phyloP scores from a whole-genome alignment of 2,797 vertebrate genomes.

The Girardinus metallicus region DNA sequence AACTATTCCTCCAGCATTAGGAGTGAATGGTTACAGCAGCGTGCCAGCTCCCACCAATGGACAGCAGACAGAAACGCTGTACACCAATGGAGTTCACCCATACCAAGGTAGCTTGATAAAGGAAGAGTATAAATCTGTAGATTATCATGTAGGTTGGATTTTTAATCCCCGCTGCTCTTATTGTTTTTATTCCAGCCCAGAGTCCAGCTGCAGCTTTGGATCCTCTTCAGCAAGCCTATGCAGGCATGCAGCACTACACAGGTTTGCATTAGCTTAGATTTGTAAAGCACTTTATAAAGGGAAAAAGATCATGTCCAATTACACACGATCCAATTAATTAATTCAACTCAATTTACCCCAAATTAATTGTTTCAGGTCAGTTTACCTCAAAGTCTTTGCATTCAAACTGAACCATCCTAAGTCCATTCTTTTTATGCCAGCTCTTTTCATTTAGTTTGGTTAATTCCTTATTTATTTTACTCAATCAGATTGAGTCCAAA shows the following conservation, averaged over 20 bases:
- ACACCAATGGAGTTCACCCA: slow-evolving; percentile 89
- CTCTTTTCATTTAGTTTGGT: neutral
- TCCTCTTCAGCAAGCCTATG: slow-evolving; percentile 92
- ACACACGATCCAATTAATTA: neutral
- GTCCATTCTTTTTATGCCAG: neutral
- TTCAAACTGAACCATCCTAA: neutral
- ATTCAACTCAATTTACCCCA: neutral
- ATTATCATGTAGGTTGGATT: neutral
- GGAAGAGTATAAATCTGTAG: neutral
- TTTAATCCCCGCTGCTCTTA: slow-evolving; percentile 8
- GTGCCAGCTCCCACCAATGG: slow-evolving; percentile 85
- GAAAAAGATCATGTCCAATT: neutral
- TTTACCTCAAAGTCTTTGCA: neutral
- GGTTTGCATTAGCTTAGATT: slow-evolving; percentile 71
- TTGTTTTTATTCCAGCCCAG: slow-evolving; percentile 79
- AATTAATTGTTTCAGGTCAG: neutral
- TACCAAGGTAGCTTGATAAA: slow-evolving; percentile 85
- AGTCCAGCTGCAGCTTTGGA: slow-evolving; percentile 89
- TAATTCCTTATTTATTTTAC: neutral
- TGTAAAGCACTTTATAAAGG: neutral
- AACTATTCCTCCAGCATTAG: slow-evolving; percentile 86
- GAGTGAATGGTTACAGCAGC: slow-evolving; percentile 90
- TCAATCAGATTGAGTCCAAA: neutral
- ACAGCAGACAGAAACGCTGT: slow-evolving; percentile 89
- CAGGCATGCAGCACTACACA: slow-evolving; percentile 95